Conservation (phyloP, 2,797 vertebrate species). For the Paguma larvata region DNA sequence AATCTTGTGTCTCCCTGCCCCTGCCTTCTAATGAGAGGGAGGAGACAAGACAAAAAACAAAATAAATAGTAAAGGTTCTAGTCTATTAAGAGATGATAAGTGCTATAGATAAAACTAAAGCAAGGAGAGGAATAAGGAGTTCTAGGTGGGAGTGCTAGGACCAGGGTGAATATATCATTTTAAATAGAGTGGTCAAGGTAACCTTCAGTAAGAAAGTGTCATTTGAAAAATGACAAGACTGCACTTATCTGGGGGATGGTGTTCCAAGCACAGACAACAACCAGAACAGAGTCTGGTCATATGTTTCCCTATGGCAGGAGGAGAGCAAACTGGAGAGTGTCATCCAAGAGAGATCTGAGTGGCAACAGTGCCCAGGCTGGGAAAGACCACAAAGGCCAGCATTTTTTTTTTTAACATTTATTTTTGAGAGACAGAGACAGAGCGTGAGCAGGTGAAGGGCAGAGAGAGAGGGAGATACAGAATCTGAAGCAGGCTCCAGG, state of each 20-base stretch:
- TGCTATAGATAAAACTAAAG: neutral
- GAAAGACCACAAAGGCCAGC: neutral
- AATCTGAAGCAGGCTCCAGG: too few species aligned
- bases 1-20: neutral
- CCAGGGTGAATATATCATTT: neutral
- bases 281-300: neutral
- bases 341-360: neutral
- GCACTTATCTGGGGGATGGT: neutral
- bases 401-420: neutral
- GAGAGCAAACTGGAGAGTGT: accelerated
- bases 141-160: neutral
- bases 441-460: too few species aligned
- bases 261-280: neutral
- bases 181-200: neutral
- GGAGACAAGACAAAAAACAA: neutral
- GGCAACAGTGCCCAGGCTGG: neutral
- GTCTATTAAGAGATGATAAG: neutral
- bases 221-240: neutral
- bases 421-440: too few species aligned
- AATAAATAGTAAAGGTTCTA: neutral
- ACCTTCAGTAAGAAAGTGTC: neutral
- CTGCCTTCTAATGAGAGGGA: neutral
- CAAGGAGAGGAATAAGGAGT: too few species aligned
- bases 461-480: too few species aligned
- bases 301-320: accelerated